Base-by-base conservation (phyloP, 2,888 invertebrate genomes). In the Drosophila algonquin region DNA sequence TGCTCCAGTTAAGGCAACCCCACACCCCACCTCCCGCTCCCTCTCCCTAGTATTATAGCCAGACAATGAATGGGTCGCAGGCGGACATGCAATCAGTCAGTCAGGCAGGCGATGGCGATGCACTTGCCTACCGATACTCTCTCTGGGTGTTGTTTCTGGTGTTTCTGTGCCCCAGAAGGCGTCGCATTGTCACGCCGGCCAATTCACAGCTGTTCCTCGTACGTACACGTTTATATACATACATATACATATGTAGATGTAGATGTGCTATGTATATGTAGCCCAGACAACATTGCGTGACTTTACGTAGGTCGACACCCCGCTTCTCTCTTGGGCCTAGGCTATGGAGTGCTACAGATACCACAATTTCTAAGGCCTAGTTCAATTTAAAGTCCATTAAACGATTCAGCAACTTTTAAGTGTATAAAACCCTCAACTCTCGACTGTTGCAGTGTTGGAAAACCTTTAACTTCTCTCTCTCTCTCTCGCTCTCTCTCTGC, bases 71-170 rank as follows among this genome's bases (percentile, higher is more conserved):
- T 52, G 63, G 59, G 47, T 18, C 51, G 57, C 57, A 63, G 85
- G 85, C 85, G 82, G 83, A 80, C 83, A 88, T 86, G 87, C 83
- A 84, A 86, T 88, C 83, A 78, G 81, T 83, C 75, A 73, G 73
- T 24, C 48, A 52, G 62, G 24, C 48, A 62, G 55, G 46, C 80
- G 82, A 40, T 40, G 40, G 77, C 83, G 74, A 88, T 88, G 83
- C 83, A 83, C 83, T 85, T 80, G 83, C 64, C 73, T 63, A 72
- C 78, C 80, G n/a, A 53, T 63, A 59, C 65, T 60, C 53, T 56
- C 18, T 40, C 21, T 48, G 40, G 45, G 52, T 32, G 27, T 54
- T 68, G 21, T 47, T 73, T 58, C 61, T 58, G 40, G 32, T 52
- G 58, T 76, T 76, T 48, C 53, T 72, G 63, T 67, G 54, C 44